Evolutionary conservation across 1,140 invertebrate species (phyloP), one percentile per base, ranked within the genome.

Genomic region (Spodoptera litura): DNA sequence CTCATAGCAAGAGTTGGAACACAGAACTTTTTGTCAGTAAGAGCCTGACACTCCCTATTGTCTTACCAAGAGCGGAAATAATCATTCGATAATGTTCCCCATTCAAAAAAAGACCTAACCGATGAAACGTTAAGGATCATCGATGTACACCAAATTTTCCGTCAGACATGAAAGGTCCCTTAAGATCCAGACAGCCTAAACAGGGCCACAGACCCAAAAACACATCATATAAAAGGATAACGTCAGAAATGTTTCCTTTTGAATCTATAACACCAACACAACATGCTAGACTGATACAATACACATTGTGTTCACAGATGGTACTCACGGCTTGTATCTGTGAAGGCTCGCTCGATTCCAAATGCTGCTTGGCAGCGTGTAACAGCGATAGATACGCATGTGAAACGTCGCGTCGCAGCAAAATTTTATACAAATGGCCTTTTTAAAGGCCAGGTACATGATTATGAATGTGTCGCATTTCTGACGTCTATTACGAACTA

Each of bases 321-420:
- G 35, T 73, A 66, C 84, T 83, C 9, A 89, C 87, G 11, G 88
- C 38, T 44, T 68, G 64, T 13, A 68, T 27, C 64, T 68, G 64
- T 52, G 64, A 68, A 52, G 64, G 25, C 64, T 68, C 64, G 64
- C 25, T 51, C 10, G 64, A 51, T 27, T 51, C 64, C 64, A 68
- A 51, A 12, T 68, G 64, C 64, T 68, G 64, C 44, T 31, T 68
- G 58, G 64, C 64, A 68, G 64, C 64, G 64, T 68, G 64, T 68
- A 68, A 68, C 64, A 68, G 38, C 64, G 61, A 68, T 68, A 68
- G 44, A 53, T 31, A 70, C 49, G 66, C 49, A 20, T 31, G 66
- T 70, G 20, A 70, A 70, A 53, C 49, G 44, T 52, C 52, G 49
- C 66, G 49, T 15, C 4, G 64, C 11, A 52, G 44, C 35, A 64